phyloP scores from a whole-genome alignment of 1,140 invertebrate species.

The Drosophila nannoptera region DNA sequence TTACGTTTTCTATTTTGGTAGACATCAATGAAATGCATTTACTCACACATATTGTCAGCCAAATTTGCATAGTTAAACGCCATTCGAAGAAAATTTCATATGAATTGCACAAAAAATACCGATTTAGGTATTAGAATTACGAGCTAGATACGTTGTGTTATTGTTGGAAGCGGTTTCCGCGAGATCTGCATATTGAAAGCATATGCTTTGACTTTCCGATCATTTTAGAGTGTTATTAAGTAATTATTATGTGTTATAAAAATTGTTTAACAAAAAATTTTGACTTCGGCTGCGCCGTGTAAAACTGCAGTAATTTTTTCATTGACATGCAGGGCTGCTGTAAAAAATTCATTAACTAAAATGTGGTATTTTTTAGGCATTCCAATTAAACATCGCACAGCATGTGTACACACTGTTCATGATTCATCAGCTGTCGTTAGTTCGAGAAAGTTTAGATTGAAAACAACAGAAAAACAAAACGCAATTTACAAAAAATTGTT shows the following conservation, averaged over 20 bases:
- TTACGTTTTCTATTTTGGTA: neutral
- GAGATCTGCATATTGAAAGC: neutral
- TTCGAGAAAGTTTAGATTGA: slow-evolving; percentile 46
- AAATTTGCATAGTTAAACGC: slow-evolving; percentile 63
- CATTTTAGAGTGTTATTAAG: slow-evolving; percentile 22
- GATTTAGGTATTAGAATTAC: slow-evolving; percentile 20
- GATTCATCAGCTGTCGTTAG: slow-evolving; percentile 71
- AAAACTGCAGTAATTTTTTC: slow-evolving; percentile 6
- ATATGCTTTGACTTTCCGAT: slow-evolving; percentile 16
- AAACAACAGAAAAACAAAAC: slow-evolving; percentile 54
- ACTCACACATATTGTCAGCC: slow-evolving; percentile 72
- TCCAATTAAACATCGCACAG: neutral
- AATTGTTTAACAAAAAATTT: slow-evolving; percentile 16
- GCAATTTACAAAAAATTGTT: slow-evolving; percentile 31
- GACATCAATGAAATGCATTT: neutral
- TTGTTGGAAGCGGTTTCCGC: slow-evolving; percentile 8
- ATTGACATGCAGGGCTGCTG: slow-evolving; percentile 21
- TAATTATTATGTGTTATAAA: slow-evolving; percentile 4
- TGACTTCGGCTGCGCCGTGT: neutral
- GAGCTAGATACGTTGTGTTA: slow-evolving; percentile 24
- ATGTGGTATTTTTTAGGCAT: slow-evolving; percentile 35
- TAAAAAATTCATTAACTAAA: neutral
- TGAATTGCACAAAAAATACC: slow-evolving; percentile 28
- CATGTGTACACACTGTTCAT: slow-evolving; percentile 44
- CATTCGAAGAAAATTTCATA: slow-evolving; percentile 39